These are phyloP conservation scores for Palythoa caribaeorum DNA, from an alignment of 92 coral and sea anemone species.

Conservation along the genomic window DNA sequence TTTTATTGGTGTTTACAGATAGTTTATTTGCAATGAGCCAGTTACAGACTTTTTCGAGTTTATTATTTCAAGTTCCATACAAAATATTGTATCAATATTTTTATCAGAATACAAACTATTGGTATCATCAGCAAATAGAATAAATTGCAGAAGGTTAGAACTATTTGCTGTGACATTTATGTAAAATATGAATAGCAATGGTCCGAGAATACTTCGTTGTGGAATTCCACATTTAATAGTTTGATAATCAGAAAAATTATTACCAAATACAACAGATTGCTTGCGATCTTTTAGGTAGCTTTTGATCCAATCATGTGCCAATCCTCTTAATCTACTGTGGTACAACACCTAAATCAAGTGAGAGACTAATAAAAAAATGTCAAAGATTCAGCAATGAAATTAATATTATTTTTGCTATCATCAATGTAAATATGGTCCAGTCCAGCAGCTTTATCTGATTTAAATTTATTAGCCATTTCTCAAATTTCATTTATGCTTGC, in stretches of 20 bases:
- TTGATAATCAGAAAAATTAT: too few species aligned
- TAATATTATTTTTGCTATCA: not conserved
- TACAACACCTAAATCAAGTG: not conserved
- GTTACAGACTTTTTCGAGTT: slow-evolving; percentile 5
- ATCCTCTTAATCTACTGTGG: not conserved
- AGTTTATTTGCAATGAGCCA: slow-evolving; percentile 6
- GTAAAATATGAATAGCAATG: too few species aligned
- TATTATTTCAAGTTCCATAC: slow-evolving; percentile 6
- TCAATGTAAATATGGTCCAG: not conserved
- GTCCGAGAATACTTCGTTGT: too few species aligned
- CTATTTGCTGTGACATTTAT: too few species aligned
- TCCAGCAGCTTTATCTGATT: not conserved
- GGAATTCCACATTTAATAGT: too few species aligned
- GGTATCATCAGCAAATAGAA: too few species aligned
- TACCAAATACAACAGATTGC: too few species aligned
- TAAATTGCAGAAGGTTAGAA: too few species aligned
- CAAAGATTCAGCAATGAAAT: not conserved
- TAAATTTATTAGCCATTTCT: not conserved
- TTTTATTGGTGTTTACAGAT: slow-evolving; percentile 11
- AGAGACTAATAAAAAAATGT: not conserved
- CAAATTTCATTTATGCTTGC: not conserved
- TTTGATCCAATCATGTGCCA: too few species aligned
- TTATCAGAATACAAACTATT: not conserved
- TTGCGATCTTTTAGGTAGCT: too few species aligned
- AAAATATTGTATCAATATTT: not conserved